These are phyloP conservation scores for Pseudorectes ferrugineus DNA, from an alignment of 2,113 vertebrate genomes.

Conservation along the genomic window DNA sequence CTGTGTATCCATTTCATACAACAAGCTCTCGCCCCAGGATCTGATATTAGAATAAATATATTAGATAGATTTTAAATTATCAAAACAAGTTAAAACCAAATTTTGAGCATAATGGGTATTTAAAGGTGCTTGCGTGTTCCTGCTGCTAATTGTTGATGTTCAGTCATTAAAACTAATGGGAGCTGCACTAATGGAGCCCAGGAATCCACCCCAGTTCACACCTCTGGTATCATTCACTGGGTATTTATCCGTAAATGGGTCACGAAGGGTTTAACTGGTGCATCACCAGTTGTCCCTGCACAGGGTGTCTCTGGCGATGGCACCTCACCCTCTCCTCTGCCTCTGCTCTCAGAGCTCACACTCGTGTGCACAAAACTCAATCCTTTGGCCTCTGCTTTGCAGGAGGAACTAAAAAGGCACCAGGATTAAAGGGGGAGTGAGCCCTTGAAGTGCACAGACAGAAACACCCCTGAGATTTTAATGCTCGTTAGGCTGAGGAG, in stretches of 20 bases:
- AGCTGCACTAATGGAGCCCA: neutral
- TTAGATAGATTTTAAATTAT: constrained; percentile 23
- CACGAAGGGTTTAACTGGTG: neutral
- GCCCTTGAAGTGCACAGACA: neutral
- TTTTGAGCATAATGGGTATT: neutral
- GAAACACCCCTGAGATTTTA: constrained; percentile 44
- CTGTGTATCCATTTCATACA: neutral
- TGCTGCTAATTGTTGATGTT: neutral
- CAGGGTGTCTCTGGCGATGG: neutral
- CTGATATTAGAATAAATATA: constrained; percentile 1
- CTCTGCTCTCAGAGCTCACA: neutral
- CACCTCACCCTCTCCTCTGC: neutral
- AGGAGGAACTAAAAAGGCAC: constrained; percentile 22
- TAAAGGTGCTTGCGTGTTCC: neutral
- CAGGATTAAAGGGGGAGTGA: constrained; percentile 25
- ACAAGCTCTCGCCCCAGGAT: neutral
- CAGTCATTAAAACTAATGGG: neutral
- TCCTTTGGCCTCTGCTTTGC: neutral
- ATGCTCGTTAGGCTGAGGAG: constrained; percentile 28
- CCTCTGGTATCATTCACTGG: neutral
- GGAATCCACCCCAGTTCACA: neutral
- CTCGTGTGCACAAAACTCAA: neutral
- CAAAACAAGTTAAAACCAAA: neutral
- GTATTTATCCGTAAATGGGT: neutral
- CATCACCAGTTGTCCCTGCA: neutral